Conservation (phyloP, 2,888 invertebrate genomes). For the Buathra laborator region DNA sequence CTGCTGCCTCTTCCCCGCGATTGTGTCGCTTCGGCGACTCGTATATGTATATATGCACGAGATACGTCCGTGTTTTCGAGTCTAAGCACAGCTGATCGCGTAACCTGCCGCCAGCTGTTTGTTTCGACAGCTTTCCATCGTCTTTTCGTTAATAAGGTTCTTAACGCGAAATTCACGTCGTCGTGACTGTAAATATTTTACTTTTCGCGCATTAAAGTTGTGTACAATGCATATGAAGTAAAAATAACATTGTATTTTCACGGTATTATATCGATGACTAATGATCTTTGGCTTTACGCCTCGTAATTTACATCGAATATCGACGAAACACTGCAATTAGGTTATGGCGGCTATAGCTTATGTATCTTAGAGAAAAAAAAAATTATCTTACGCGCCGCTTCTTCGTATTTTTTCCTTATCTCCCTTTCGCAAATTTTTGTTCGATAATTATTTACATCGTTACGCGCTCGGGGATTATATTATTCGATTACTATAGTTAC, state of each 20-base stretch:
- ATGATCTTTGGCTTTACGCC: neutral
- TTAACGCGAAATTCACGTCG: neutral
- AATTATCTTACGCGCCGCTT: neutral
- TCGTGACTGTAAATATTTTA: conserved; percentile 2
- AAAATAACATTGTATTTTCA: neutral
- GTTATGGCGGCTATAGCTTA: neutral
- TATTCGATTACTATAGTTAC: no score
- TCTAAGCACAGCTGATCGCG: conserved; percentile 62
- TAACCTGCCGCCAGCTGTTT: conserved; percentile 40
- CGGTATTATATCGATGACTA: neutral
- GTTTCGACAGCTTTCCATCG: conserved; percentile 6
- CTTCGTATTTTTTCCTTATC: no score
- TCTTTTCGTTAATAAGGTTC: neutral
- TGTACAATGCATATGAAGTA: neutral
- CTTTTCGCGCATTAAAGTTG: neutral
- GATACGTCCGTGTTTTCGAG: conserved; percentile 13
- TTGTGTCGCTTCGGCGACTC: conserved; percentile 2
- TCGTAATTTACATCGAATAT: neutral
- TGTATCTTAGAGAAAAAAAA: neutral
- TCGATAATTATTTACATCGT: no score
- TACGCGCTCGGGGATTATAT: no score
- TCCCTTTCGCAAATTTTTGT: no score
- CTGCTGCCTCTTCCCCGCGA: neutral
- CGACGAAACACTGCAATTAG: neutral
- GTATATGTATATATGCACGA: neutral